These are phyloP conservation scores for Stenchaetothrips biformis DNA, from an alignment of 2,888 invertebrate genomes.

Conservation along the genomic window DNA sequence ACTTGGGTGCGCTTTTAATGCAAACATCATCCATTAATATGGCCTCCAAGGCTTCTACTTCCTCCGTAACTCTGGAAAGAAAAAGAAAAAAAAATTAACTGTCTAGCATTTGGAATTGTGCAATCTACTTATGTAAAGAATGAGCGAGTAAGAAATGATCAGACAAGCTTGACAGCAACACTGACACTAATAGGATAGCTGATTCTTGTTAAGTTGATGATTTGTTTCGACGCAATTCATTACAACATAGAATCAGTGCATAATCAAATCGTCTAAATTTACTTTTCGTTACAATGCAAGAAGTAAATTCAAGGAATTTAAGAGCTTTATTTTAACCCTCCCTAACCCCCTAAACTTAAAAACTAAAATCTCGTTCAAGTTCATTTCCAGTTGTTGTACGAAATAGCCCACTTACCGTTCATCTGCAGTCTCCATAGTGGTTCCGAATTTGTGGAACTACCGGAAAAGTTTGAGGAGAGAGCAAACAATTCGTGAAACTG, in stretches of 20 bases:
- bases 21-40: constrained; percentile 75
- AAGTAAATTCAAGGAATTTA: too few relatives aligned
- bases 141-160: neutral
- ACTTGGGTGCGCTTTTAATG: constrained; percentile 47
- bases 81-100: constrained; percentile 28
- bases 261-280: too few relatives aligned
- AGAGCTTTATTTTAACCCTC: too few relatives aligned
- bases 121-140: too few relatives aligned
- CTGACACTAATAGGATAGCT: too few relatives aligned
- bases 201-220: too few relatives aligned
- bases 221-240: too few relatives aligned
- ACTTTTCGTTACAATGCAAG: too few relatives aligned
- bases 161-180: neutral
- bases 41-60: constrained; percentile 78
- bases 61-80: constrained; percentile 64
- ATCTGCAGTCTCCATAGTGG: neutral
- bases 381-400: neutral
- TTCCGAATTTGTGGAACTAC: neutral
- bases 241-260: too few relatives aligned
- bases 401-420: neutral
- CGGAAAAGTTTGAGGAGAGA: neutral
- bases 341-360: neutral
- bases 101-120: neutral
- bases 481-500: neutral
- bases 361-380: neutral